Conservation (phyloP, 2,797 vertebrate species). For the Xenops minutus region DNA sequence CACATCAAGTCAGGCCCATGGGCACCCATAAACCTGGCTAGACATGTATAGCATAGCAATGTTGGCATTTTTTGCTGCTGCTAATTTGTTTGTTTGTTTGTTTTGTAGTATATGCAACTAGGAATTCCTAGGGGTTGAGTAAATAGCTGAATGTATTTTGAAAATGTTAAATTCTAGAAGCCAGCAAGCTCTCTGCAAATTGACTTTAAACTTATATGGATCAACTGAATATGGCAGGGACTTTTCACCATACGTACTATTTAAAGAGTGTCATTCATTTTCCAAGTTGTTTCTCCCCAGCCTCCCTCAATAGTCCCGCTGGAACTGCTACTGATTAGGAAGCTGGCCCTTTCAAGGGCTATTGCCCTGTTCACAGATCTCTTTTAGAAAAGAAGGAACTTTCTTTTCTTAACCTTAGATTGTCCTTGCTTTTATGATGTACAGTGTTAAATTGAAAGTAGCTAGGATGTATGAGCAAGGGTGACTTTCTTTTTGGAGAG, state of each 20-base stretch:
- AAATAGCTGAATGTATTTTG: background rate
- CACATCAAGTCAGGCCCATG: background rate
- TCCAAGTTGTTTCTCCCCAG: background rate
- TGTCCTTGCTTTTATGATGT: constrained; percentile 33
- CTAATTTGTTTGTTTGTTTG: background rate
- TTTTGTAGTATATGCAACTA: background rate
- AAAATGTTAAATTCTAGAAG: background rate
- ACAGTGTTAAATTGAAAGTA: constrained; percentile 21
- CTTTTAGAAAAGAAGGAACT: background rate
- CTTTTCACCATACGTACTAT: background rate
- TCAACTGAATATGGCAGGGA: background rate
- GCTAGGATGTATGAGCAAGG: background rate
- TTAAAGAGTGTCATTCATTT: background rate
- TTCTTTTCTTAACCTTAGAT: constrained; percentile 20
- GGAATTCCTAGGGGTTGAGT: background rate
- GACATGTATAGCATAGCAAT: rapidly evolving
- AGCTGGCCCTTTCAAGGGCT: background rate
- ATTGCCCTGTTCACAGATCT: background rate
- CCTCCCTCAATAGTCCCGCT: background rate
- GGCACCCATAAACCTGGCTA: background rate
- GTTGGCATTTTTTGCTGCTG: background rate
- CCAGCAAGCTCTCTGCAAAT: background rate
- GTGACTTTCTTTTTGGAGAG: background rate
- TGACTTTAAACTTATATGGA: background rate
- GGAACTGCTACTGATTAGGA: background rate